phyloP scores from a whole-genome alignment of 2,113 vertebrate genomes.

The Saimiri boliviensis region DNA sequence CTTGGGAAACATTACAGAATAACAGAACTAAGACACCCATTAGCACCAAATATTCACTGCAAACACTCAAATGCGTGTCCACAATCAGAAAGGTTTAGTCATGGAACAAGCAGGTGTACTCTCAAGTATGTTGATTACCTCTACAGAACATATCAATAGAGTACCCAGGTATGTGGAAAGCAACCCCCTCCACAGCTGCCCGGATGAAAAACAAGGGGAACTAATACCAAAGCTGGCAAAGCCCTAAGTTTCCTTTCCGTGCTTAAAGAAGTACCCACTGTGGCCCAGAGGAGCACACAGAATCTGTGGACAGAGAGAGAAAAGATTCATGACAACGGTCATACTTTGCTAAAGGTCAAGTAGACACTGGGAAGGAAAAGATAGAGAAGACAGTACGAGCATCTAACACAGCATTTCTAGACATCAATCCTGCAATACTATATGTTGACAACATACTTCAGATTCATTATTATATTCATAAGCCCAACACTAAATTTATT shows the following conservation, averaged over 20 bases:
- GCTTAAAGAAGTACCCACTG: background rate
- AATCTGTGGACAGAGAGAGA: background rate
- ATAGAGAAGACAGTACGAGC: background rate
- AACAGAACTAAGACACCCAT: background rate
- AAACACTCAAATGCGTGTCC: slow-evolving; percentile 30
- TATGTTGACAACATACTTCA: background rate
- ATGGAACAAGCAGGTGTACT: background rate
- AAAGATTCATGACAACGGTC: background rate
- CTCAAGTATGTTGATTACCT: background rate
- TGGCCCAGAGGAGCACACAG: background rate
- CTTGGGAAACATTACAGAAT: background rate
- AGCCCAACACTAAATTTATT: slow-evolving; percentile 24
- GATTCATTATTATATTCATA: background rate
- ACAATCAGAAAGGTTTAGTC: background rate
- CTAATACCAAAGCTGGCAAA: slow-evolving; percentile 15
- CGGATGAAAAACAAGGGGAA: slow-evolving; percentile 36
- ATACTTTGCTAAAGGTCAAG: background rate
- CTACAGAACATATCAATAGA: background rate
- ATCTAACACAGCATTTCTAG: background rate
- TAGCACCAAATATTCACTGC: slow-evolving; percentile 7
- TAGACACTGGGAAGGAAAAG: slow-evolving; percentile 39
- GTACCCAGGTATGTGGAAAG: background rate
- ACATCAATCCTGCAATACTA: background rate
- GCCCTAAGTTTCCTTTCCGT: background rate
- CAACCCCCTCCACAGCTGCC: background rate